Base-by-base conservation (phyloP, 2,113 vertebrate species). In the Cinclus mexicanus region DNA sequence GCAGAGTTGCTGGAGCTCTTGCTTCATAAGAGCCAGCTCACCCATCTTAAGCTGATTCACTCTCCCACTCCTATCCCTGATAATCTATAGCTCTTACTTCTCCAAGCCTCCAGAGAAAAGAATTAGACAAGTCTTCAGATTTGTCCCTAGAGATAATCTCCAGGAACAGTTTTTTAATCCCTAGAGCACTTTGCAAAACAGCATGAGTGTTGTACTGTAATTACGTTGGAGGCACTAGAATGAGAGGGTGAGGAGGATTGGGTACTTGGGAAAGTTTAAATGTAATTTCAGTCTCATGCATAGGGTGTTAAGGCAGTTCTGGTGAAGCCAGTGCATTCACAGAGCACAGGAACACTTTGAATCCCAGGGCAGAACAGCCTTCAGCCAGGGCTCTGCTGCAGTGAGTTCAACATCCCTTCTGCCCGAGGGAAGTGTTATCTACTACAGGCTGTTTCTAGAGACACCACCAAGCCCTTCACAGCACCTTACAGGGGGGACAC, bases 11-110 rank as follows among this genome's bases (percentile, higher is more conserved):
- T 57, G 49, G 63, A 79, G 42, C 33, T 90, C 90, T 94, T 92
- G 83, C 92, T 69, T 92, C 88, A 90, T 90, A 81, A 83, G 57
- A 81, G 18, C 92, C 60, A 92, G 41, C 69, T 96, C 76, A 92
- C 69, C 25, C 69, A 57, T 46, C 29, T 56, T 9, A 7, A 68
- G 72, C 82, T 95, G 93, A 95, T 78, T 97, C 93, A 96, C 68
- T 56, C 50, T 80, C 80, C 37, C 60, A 63, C 86, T 89, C 49
- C 52, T 68, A 68, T 65, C 72, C 87, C 72, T 81, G 57, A 50
- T 94, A 16, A 91, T 86, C 83, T 82, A 23, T 14, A 49, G 28
- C n/a, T 67, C 26, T 70, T 60, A 53, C 41, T n/a, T 93, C 72
- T 75, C 71, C 29, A 39, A 88, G 35, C 88, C 86, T 94, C 33